Conservation (phyloP, 2,888 invertebrate species). For the Iselma pallidipennis region DNA sequence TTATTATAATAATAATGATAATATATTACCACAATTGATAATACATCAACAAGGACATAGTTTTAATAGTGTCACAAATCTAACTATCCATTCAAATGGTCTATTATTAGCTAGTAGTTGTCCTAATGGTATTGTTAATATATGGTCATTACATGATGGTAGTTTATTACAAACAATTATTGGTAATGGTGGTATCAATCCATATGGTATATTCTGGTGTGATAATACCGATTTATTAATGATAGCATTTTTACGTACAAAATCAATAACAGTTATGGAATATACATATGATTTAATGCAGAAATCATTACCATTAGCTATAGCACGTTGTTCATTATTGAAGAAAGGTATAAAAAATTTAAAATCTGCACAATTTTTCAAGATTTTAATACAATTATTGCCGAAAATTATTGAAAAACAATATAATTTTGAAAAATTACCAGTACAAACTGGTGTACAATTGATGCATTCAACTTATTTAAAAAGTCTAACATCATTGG, state of each 20-base stretch:
- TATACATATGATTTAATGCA: constrained; percentile 55
- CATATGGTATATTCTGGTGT: constrained; percentile 60
- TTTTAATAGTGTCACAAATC: constrained; percentile 58
- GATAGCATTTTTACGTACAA: constrained; percentile 60
- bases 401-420: constrained; percentile 60
- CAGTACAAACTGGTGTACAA: constrained; percentile 62
- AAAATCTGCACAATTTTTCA: constrained; percentile 61
- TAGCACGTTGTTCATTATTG: constrained; percentile 58
- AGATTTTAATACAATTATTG: constrained; percentile 55
- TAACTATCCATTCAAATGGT: constrained; percentile 59
- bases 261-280: constrained; percentile 58
- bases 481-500: constrained; percentile 61
- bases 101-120: constrained; percentile 62
- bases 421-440: constrained; percentile 61
- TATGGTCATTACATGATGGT: constrained; percentile 65
- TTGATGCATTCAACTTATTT: constrained; percentile 63
- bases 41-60: constrained; percentile 60
- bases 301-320: constrained; percentile 57
- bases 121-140: constrained; percentile 60
- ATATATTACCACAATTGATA: constrained; percentile 46
- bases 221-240: constrained; percentile 56
- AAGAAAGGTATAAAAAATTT: constrained; percentile 60
- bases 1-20: constrained; percentile 28
- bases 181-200: constrained; percentile 57
- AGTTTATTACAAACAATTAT: constrained; percentile 61